Percentiles rank a stretch among this genome's conserved stretches.
Evolutionary conservation across 2,888 invertebrate genomes (phyloP).

Genomic region (Volucella zonaria): DNA sequence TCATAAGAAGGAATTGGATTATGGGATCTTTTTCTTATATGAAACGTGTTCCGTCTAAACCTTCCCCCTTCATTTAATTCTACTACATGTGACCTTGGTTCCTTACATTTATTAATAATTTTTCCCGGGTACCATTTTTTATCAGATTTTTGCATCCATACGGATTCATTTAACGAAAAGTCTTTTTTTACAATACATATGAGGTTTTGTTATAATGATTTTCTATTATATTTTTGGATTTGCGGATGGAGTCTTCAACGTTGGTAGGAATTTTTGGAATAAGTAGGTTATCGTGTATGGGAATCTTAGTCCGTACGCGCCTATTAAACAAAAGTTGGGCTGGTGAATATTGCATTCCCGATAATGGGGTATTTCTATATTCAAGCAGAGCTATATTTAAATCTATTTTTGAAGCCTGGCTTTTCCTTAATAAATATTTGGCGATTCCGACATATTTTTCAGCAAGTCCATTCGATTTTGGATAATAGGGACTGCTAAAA

Average conservation of each 20-base stretch:
- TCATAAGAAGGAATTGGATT: no score
- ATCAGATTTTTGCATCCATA: constrained; percentile 23
- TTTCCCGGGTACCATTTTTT: constrained; percentile 17
- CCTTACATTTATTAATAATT: constrained; percentile 16
- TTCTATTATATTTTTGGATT: constrained; percentile 17
- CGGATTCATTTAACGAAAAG: constrained; percentile 17
- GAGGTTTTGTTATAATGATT: constrained; percentile 18
- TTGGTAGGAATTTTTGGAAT: constrained; percentile 7
- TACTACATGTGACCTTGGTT: constrained; percentile 4
- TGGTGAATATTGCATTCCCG: constrained; percentile 14
- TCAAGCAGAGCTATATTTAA: constrained; percentile 10
- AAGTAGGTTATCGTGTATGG: constrained; percentile 22
- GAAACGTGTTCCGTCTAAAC: constrained; percentile 10
- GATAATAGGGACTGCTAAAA: constrained; percentile 74
- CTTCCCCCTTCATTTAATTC: constrained; percentile 18
- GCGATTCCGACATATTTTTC: constrained; percentile 56
- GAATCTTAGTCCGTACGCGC: constrained; percentile 5
- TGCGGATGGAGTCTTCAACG: background rate
- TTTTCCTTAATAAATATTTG: constrained; percentile 61
- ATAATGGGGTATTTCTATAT: constrained; percentile 1
- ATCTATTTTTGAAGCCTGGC: constrained; percentile 17
- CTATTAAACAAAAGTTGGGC: constrained; percentile 30
- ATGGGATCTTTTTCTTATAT: background rate
- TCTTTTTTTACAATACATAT: background rate
- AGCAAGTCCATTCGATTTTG: constrained; percentile 72